Conservation (phyloP, 2,888 invertebrate genomes). For the Agrilus mali region DNA sequence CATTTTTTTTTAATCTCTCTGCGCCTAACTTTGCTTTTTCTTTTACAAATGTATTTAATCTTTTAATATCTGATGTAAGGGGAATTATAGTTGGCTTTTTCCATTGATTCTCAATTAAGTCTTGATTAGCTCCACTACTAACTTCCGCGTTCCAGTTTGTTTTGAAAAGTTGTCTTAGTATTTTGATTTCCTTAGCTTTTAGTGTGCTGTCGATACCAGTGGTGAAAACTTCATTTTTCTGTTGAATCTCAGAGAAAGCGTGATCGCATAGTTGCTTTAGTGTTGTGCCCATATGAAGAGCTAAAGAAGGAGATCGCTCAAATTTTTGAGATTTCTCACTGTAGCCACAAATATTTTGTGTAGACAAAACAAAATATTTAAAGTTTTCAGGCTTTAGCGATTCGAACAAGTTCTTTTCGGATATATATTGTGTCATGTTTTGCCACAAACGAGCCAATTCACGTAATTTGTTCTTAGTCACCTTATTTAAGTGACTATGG, state of each 20-base stretch:
- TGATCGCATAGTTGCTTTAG: too few species aligned
- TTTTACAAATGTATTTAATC: slow-evolving; percentile 2
- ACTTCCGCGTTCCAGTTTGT: background rate
- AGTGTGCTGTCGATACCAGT: background rate
- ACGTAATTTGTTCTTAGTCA: slow-evolving; percentile 2
- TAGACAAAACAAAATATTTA: slow-evolving; percentile 2
- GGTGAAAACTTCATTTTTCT: background rate
- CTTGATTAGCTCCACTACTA: slow-evolving; percentile 1
- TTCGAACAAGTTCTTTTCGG: background rate
- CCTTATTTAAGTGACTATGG: slow-evolving; percentile 1
- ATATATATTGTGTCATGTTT: slow-evolving; percentile 2
- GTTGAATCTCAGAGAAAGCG: too few species aligned
- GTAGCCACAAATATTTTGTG: slow-evolving; percentile 2
- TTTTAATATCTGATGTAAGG: slow-evolving; percentile 1
- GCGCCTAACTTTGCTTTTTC: background rate
- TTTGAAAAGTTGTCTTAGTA: too few species aligned
- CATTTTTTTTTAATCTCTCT: slow-evolving; percentile 2
- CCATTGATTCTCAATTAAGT: slow-evolving; percentile 1
- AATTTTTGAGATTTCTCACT: slow-evolving; percentile 2
- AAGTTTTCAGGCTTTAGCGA: slow-evolving; percentile 2
- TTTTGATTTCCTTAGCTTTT: background rate
- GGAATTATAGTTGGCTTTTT: slow-evolving; percentile 1
- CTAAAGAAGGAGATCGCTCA: background rate
- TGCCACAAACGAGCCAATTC: slow-evolving; percentile 2
- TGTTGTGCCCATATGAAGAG: background rate